These are phyloP conservation scores for Spheniscus humboldti DNA, from an alignment of 2,797 vertebrate genomes.

Conservation along the genomic window DNA sequence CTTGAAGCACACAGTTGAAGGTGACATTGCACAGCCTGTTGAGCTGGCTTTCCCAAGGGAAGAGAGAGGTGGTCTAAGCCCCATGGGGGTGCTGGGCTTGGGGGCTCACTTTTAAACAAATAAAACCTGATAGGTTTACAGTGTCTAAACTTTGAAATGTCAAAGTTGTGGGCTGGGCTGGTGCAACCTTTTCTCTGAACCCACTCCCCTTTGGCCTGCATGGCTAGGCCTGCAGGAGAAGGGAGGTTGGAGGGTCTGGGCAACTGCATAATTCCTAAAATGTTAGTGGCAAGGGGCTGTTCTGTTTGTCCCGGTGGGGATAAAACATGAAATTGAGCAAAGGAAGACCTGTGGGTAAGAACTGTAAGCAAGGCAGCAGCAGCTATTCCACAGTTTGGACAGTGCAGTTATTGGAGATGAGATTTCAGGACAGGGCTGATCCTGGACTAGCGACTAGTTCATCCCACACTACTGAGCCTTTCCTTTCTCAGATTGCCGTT, in stretches of 20 bases:
- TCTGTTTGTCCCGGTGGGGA: background rate
- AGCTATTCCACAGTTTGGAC: background rate
- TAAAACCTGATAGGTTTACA: background rate
- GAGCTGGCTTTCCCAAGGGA: background rate
- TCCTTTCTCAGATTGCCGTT: background rate
- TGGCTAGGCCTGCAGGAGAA: background rate
- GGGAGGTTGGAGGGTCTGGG: background rate
- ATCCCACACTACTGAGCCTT: background rate
- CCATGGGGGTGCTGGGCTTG: background rate
- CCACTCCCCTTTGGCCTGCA: background rate
- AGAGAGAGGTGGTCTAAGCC: background rate
- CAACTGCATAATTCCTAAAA: background rate
- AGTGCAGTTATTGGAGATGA: background rate
- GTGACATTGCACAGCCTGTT: background rate
- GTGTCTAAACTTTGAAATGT: background rate
- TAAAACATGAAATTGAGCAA: background rate
- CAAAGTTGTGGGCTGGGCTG: background rate
- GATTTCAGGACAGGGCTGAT: background rate
- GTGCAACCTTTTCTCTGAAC: background rate
- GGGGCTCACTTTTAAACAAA: background rate
- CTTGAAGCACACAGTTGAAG: background rate
- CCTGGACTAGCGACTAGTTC: background rate
- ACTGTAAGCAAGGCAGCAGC: background rate
- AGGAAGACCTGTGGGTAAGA: background rate
- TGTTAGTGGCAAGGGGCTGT: background rate